A percentile compares a stretch with the other conserved stretches of the same genome.
phyloP scores from a whole-genome alignment of 2,888 invertebrate genomes.

The Merodon equestris region DNA sequence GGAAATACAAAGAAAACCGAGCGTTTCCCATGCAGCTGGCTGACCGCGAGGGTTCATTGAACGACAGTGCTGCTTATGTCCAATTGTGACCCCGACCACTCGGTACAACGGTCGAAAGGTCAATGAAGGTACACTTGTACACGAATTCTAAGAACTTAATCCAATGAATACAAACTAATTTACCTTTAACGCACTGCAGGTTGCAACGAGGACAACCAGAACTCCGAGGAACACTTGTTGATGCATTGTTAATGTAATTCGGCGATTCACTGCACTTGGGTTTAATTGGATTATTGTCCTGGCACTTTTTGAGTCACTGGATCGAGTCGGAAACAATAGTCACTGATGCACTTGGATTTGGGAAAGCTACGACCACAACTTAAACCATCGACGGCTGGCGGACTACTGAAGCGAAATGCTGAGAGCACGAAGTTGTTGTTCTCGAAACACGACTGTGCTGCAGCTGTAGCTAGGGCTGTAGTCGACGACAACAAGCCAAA shows the following conservation, averaged over 20 bases:
- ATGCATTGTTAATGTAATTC: slow-evolving; percentile 62
- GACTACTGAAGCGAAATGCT: slow-evolving; percentile 53
- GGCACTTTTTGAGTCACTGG: neutral
- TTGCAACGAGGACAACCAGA: slow-evolving; percentile 71
- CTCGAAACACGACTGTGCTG: slow-evolving; percentile 47
- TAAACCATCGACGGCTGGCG: slow-evolving; percentile 43
- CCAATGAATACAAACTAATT: slow-evolving; percentile 48
- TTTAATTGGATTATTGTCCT: slow-evolving; percentile 12
- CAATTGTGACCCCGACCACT: slow-evolving; percentile 18
- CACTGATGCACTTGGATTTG: neutral
- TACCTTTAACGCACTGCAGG: slow-evolving; percentile 72
- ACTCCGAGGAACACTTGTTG: slow-evolving; percentile 70
- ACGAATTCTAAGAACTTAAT: neutral
- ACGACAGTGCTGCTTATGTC: neutral
- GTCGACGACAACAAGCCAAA: slow-evolving; percentile 40
- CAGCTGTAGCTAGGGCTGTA: too few species aligned
- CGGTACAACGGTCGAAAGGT: slow-evolving; percentile 11
- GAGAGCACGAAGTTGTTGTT: slow-evolving; percentile 33
- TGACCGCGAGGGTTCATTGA: slow-evolving; percentile 25
- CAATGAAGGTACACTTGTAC: slow-evolving; percentile 6
- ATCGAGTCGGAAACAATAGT: neutral
- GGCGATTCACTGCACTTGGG: slow-evolving; percentile 11
- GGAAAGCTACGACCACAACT: slow-evolving; percentile 40
- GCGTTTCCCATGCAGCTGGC: slow-evolving; percentile 12
- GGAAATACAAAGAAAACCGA: slow-evolving; percentile 35